Percentiles rank a stretch among this genome's conserved stretches.
phyloP scores from a whole-genome alignment of 2,113 vertebrate species.

The Menidia beryllina region DNA sequence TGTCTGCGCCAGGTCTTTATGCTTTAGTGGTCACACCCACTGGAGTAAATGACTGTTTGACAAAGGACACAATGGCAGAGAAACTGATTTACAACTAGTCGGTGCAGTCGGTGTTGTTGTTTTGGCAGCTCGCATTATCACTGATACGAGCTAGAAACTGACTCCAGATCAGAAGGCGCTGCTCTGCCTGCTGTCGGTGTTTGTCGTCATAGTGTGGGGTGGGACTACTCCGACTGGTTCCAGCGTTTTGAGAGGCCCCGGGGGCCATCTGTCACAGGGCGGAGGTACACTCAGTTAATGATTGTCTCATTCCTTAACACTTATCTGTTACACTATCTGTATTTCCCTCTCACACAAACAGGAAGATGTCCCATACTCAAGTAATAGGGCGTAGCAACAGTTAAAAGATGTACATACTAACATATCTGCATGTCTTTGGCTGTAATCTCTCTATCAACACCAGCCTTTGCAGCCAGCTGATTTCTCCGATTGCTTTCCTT shows the following conservation, averaged over 20 bases:
- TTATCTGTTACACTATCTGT: constrained; percentile 37
- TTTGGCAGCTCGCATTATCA: neutral
- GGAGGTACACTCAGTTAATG: constrained; percentile 66
- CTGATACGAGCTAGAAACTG: constrained; percentile 6
- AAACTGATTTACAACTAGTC: neutral
- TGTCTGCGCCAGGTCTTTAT: neutral
- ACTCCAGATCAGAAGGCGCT: constrained; percentile 16
- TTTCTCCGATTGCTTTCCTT: constrained; percentile 13
- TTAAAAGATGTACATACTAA: neutral
- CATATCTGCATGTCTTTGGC: neutral
- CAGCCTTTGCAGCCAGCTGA: neutral
- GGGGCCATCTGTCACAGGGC: constrained; percentile 68
- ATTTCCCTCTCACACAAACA: constrained; percentile 36
- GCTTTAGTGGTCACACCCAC: neutral
- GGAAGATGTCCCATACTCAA: constrained; percentile 12
- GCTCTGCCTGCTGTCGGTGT: constrained; percentile 15
- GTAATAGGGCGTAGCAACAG: neutral
- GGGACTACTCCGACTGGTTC: constrained; percentile 62
- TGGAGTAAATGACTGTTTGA: neutral
- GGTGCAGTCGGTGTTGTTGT: constrained; percentile 1
- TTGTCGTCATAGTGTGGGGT: constrained; percentile 24
- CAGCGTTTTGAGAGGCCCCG: constrained; percentile 40
- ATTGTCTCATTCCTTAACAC: constrained; percentile 69
- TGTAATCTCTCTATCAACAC: neutral
- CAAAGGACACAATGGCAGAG: neutral